Conservation (phyloP, 2,888 invertebrate genomes). For the Hymenopus coronatus region DNA sequence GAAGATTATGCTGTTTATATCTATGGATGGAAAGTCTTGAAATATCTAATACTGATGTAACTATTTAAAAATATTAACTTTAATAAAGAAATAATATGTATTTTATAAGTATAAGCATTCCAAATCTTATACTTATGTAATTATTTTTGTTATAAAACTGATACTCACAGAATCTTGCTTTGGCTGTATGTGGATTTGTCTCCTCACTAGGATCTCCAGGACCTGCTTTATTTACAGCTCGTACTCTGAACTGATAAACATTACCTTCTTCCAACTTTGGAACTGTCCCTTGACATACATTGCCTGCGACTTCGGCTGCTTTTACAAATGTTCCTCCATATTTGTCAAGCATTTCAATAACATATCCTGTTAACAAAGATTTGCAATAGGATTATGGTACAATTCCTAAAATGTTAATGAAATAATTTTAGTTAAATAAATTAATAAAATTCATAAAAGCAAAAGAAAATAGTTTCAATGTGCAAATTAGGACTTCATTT, state of each 20-base stretch:
- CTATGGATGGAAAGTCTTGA: background rate
- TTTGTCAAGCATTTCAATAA: conserved; percentile 90
- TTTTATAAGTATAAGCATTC: background rate
- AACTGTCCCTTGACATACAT: conserved; percentile 81
- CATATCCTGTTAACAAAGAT: conserved; percentile 55
- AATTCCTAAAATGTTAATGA: background rate
- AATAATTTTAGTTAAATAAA: background rate
- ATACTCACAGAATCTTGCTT: conserved; percentile 79
- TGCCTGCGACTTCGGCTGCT: conserved; percentile 80
- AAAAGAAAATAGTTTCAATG: background rate
- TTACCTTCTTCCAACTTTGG: conserved; percentile 89
- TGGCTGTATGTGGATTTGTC: conserved; percentile 88
- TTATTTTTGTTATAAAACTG: background rate
- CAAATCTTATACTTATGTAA: too few species aligned
- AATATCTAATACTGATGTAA: background rate
- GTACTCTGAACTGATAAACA: conserved; percentile 90
- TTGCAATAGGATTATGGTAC: background rate
- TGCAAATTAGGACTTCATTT: background rate
- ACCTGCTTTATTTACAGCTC: conserved; percentile 96
- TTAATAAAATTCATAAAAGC: background rate
- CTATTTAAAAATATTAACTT: background rate
- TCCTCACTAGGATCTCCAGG: conserved; percentile 88
- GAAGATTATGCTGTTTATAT: background rate
- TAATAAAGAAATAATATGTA: background rate
- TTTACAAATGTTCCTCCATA: conserved; percentile 78